Base-by-base conservation (phyloP, 2,888 invertebrate genomes). In the Melanotus villosus region DNA sequence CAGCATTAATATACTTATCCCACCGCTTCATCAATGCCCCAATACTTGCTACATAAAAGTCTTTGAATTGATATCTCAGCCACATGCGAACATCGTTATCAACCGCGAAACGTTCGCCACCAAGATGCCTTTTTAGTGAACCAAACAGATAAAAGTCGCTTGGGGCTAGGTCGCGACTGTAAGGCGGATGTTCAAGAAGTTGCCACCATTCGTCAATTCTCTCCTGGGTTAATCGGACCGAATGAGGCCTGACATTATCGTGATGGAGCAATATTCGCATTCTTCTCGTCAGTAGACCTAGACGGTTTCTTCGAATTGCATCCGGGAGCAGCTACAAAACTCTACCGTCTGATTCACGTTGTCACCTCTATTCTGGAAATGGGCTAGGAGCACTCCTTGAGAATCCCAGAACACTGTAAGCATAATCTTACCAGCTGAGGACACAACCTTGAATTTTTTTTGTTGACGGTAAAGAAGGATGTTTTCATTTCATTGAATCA, bases 131-230 rank as follows among this genome's bases (percentile, higher is more conserved):
- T 16, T 32, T 56, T 10, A 56, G 19, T 1, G 14, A 14, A 14
- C n/a, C 14, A 10, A 56, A 59, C 3, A 45, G 14, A 23, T 43
- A 16, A 43, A 30, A 47, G 16, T 62, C 62, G 19, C 10, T 18
- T 1, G 62, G 47, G 14, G 47, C 43, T 10, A 45, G 26, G 19
- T 59, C 59, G 12, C 36, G 16, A 36, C 57, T 43, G 43, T 41
- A 58, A 2, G 58, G 43, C 6, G 26, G 43, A 43, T 38, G 57
- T 12, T 38, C 19, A 23, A 43, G 18, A 14, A 41, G 16, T 9
- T 58, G 10, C 41, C 58, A 58, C 10, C 26, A 1, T 21, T 6
- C 30, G 2, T 19, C 36, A 38, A 38, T 38, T n/a, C 12, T 38
- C 14, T 38, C 14, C 36, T 3, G 4, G 14, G 14, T 38, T 38